Conservation (phyloP, 2,888 invertebrate genomes). For the Lordiphosa andalusiaca region DNA sequence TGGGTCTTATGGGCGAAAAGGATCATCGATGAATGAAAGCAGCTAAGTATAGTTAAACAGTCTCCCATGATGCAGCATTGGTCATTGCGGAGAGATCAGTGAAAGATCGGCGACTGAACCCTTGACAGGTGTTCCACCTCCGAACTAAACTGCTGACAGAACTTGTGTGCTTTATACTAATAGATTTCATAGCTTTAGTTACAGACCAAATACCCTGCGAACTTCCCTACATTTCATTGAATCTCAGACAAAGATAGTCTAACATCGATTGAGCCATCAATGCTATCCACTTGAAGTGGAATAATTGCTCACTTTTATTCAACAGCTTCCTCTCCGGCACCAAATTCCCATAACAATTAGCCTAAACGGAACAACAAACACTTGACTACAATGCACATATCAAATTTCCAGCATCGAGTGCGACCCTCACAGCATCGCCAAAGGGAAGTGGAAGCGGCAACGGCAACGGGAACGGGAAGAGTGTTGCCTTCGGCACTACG, state of each 20-base stretch:
- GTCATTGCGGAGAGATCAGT: too few relatives aligned
- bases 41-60: too few relatives aligned
- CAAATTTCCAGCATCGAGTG: slow-evolving; percentile 54
- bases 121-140: too few relatives aligned
- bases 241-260: background rate
- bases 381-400: slow-evolving; percentile 72
- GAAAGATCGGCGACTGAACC: too few relatives aligned
- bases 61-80: too few relatives aligned
- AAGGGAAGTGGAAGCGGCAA: slow-evolving; percentile 16
- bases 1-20: too few relatives aligned
- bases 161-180: too few relatives aligned
- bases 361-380: slow-evolving; percentile 70
- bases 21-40: too few relatives aligned
- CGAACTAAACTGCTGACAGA: too few relatives aligned
- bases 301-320: slow-evolving; percentile 3
- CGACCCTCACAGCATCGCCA: slow-evolving; percentile 17
- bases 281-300: slow-evolving; percentile 21
- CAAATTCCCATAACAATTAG: slow-evolving; percentile 77
- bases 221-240: background rate
- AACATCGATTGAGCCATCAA: slow-evolving; percentile 38
- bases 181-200: too few relatives aligned
- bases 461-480: slow-evolving; percentile 10
- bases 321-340: slow-evolving; percentile 10
- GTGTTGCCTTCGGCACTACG: slow-evolving; percentile 63
- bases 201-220: too few relatives aligned